Evolutionary conservation across 2,888 invertebrate genomes (phyloP).

Genomic region (Microctonus aethiopoides): DNA sequence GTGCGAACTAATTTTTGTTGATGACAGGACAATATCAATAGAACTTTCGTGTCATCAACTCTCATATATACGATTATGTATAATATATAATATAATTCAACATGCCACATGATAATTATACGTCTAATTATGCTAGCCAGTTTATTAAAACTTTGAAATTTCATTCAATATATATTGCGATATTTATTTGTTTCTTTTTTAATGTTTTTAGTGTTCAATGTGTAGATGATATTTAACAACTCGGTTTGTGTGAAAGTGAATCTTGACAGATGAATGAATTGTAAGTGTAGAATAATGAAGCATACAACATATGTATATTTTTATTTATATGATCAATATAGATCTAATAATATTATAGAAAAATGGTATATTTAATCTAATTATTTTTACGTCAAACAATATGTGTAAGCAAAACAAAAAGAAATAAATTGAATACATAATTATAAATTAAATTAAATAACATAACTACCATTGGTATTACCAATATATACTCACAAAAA

Average conservation of each 20-base stretch:
- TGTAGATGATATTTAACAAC: no score
- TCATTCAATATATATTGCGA: neutral
- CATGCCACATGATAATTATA: neutral
- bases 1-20: constrained; percentile 12
- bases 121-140: neutral
- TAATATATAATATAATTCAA: neutral
- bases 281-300: no score
- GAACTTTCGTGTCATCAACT: neutral
- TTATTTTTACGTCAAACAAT: neutral
- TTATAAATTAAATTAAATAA: neutral
- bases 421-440: constrained; percentile 9
- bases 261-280: no score
- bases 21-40: neutral
- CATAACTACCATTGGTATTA: constrained; percentile 12
- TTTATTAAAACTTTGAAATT: neutral
- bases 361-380: neutral
- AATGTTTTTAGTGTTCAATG: neutral
- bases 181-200: no score
- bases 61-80: neutral
- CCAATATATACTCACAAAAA: constrained; percentile 34
- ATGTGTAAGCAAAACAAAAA: neutral
- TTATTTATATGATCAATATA: neutral
- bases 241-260: no score
- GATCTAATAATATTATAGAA: neutral
- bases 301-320: neutral